These are phyloP conservation scores for Decapterus maruadsi DNA, from an alignment of 2,797 vertebrate genomes.

Conservation along the genomic window DNA sequence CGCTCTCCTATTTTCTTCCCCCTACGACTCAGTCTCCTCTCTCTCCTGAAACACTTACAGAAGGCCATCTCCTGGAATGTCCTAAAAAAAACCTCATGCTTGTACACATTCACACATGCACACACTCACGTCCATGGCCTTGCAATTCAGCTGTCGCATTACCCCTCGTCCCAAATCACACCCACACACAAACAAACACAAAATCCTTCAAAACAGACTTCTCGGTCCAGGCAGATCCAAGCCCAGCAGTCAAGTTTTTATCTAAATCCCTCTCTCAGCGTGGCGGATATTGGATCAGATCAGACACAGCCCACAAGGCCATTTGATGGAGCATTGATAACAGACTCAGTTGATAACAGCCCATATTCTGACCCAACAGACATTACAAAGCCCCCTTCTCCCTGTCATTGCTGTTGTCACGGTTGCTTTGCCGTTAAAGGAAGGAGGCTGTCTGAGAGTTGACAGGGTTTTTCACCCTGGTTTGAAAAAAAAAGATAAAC, in stretches of 20 bases:
- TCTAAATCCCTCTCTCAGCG: conserved; percentile 64
- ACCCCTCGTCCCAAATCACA: conserved; percentile 45
- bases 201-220: conserved; percentile 51
- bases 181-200: conserved; percentile 35
- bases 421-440: conserved; percentile 48
- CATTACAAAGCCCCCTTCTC: conserved; percentile 43
- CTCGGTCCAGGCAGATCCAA: conserved; percentile 41
- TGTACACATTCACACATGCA: conserved; percentile 13
- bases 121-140: not conserved
- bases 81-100: conserved; percentile 10
- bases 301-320: conserved; percentile 59
- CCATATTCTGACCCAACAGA: conserved; percentile 42
- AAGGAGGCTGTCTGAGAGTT: conserved; percentile 27
- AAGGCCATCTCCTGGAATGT: conserved; percentile 7
- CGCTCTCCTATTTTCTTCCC: not conserved
- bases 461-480: conserved; percentile 35
- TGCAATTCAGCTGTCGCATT: conserved; percentile 27
- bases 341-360: conserved; percentile 58
- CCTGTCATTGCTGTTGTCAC: conserved; percentile 43
- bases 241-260: conserved; percentile 54
- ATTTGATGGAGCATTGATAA: conserved; percentile 68
- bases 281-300: conserved; percentile 71
- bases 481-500: conserved; percentile 12
- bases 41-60: conserved; percentile 18
- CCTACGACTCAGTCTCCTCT: not conserved